Evolutionary conservation across 2,113 vertebrate species (phyloP).

Genomic region (Lagopus muta): DNA sequence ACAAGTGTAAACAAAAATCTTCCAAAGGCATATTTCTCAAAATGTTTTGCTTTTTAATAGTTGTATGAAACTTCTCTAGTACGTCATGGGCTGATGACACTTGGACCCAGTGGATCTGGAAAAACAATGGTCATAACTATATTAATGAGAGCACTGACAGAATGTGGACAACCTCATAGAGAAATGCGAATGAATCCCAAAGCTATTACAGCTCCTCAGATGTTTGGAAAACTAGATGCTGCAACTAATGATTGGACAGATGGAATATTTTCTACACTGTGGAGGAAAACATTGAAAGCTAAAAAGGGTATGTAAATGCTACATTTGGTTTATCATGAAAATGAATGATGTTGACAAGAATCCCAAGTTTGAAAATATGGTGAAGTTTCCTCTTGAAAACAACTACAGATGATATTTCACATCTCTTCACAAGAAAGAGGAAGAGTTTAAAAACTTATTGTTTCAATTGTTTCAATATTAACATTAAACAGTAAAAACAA

Average conservation of each 20-base stretch:
- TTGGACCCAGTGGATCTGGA: constrained; percentile 83
- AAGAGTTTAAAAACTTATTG: background rate
- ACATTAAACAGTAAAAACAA: background rate
- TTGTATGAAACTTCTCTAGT: constrained; percentile 81
- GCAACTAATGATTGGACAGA: constrained; percentile 86
- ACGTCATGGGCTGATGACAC: constrained; percentile 83
- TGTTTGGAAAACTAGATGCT: constrained; percentile 84
- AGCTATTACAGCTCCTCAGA: constrained; percentile 82
- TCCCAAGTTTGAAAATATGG: background rate
- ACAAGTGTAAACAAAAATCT: background rate
- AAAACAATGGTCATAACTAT: constrained; percentile 78
- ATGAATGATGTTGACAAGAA: background rate
- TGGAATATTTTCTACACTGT: constrained; percentile 84
- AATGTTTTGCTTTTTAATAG: constrained; percentile 28
- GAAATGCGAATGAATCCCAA: constrained; percentile 86
- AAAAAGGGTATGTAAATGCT: constrained; percentile 75
- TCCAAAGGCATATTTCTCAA: background rate
- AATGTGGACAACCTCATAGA: constrained; percentile 77
- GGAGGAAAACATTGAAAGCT: constrained; percentile 82
- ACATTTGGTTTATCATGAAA: background rate
- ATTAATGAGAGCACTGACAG: constrained; percentile 78
- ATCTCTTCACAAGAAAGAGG: background rate
- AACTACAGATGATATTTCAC: background rate
- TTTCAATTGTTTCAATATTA: background rate
- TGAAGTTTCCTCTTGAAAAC: background rate